A percentile compares a stretch with the other conserved stretches of the same genome.
These are phyloP conservation scores for Synergus umbraculus DNA, from an alignment of 2,888 invertebrate species.

Conservation along the genomic window DNA sequence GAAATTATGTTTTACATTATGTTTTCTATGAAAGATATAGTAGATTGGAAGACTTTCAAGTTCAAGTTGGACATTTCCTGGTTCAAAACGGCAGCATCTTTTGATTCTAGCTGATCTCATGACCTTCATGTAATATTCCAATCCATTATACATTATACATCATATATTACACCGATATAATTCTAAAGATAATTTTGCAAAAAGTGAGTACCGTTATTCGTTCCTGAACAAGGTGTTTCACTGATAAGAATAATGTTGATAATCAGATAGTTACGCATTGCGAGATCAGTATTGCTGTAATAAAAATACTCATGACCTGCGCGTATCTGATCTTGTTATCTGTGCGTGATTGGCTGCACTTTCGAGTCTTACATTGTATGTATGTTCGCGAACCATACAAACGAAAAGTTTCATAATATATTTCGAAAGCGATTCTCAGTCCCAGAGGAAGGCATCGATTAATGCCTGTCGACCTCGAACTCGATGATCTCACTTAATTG, in stretches of 20 bases:
- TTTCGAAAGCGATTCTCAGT: conserved; percentile 30
- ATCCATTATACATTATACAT: not conserved
- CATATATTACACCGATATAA: not conserved
- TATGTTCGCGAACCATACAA: not conserved
- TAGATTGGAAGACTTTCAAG: not conserved
- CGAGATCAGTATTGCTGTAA: conserved; percentile 12
- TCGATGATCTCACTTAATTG: conserved; percentile 33
- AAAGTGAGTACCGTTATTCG: not conserved
- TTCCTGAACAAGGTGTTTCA: conserved; percentile 12
- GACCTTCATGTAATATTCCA: conserved; percentile 4
- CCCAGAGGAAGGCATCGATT: conserved; percentile 27
- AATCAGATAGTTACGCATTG: conserved; percentile 25
- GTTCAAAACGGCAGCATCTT: not conserved
- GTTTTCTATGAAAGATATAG: no score
- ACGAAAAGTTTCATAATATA: conserved; percentile 23
- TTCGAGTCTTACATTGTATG: conserved; percentile 1
- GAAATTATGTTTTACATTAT: no score
- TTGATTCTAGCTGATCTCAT: conserved; percentile 1
- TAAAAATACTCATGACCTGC: conserved; percentile 19
- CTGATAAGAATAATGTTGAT: conserved; percentile 24
- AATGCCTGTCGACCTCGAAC: conserved; percentile 9
- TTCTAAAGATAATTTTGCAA: conserved; percentile 15
- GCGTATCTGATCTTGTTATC: conserved; percentile 16
- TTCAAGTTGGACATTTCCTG: not conserved
- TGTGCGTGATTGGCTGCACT: conserved; percentile 21